Base-by-base conservation (phyloP, 2,888 invertebrate species). In the Altica lythri region DNA sequence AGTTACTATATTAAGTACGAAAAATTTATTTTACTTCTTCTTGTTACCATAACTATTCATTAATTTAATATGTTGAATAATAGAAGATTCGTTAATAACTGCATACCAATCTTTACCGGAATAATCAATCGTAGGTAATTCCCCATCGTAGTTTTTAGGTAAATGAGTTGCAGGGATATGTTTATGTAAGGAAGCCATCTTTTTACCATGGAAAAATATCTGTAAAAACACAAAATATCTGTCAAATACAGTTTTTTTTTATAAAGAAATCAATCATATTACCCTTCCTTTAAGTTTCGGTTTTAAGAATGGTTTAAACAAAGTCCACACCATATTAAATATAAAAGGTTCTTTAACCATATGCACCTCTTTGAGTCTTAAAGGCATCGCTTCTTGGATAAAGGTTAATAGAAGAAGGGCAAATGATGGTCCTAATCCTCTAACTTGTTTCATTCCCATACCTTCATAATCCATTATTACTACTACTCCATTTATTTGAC, bases 321-420 rank as follows among this genome's bases (percentile, higher is more conserved):
- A 83, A 40, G 81, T 78, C 91, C 92, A 92, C 1, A 92, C 90
- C 75, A 90, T 81, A 71, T 87, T 90, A 78, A 92, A 92, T 57
- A 92, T 78, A 78, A 86, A 87, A 0, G 92, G 91, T 69, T 92
- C 87, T 70, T 90, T 90, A 2, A 92, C 89, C 71, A 92, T 86
- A 76, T 92, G 92, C 6, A 92, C 86, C 77, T 91, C 90, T 75
- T 90, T 92, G 64, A 92, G 79, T 48, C 92, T 81, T 44, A 91
- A 75, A 2, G 92, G 91, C 90, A 92, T 89, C 0, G 92, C 91
- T 53, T 92, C 90, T 76, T 92, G 92, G 64, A 92, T 91, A 76
- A 92, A 92, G 6, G 83, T 83, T 56, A 92, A 80, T 44, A 92
- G 81, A 42, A 86, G 83, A 79, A 86, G 84, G 43, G 89, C 88